Evolutionary conservation across 2,113 vertebrate species (phyloP).

Genomic region (Alexandromys fortis): DNA sequence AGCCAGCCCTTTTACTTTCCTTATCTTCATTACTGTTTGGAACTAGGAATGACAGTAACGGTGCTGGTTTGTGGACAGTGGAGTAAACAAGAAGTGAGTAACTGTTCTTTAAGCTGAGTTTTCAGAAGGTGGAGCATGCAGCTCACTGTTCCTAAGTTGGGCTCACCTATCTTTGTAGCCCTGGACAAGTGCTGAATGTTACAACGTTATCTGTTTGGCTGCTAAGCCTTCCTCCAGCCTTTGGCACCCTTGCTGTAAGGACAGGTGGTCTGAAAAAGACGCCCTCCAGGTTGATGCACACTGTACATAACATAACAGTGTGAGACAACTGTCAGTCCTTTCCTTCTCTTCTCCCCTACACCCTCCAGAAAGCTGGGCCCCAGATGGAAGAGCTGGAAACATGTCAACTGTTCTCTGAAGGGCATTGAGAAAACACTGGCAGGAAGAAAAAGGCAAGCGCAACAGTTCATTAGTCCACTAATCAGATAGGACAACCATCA

Average conservation of each 20-base stretch:
- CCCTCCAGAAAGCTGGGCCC: constrained; percentile 57
- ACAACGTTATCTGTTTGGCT: constrained; percentile 66
- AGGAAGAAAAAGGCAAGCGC: constrained; percentile 73
- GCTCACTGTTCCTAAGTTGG: constrained; percentile 54
- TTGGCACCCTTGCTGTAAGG: constrained; percentile 72
- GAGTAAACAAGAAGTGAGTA: neutral
- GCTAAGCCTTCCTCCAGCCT: constrained; percentile 71
- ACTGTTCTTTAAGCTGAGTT: neutral
- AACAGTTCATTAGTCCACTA: constrained; percentile 70
- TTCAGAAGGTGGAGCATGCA: constrained; percentile 34
- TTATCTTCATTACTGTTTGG: neutral
- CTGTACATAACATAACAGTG: constrained; percentile 58
- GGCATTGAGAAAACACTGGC: constrained; percentile 63
- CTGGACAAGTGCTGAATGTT: constrained; percentile 76
- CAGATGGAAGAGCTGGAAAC: constrained; percentile 78
- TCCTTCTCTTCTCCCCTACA: constrained; percentile 50
- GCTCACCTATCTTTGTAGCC: constrained; percentile 45
- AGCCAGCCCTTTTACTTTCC: neutral
- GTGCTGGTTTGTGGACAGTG: constrained; percentile 1
- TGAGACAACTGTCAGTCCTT: constrained; percentile 73
- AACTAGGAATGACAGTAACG: neutral
- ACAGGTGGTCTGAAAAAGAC: constrained; percentile 81
- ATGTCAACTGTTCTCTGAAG: constrained; percentile 19
- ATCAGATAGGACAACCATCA: constrained; percentile 5
- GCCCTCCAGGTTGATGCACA: constrained; percentile 76